A percentile compares a stretch with the other conserved stretches of the same genome.
phyloP scores from a whole-genome alignment of 64 coral and sea anemone species.

The Actinia tenebrosa region DNA sequence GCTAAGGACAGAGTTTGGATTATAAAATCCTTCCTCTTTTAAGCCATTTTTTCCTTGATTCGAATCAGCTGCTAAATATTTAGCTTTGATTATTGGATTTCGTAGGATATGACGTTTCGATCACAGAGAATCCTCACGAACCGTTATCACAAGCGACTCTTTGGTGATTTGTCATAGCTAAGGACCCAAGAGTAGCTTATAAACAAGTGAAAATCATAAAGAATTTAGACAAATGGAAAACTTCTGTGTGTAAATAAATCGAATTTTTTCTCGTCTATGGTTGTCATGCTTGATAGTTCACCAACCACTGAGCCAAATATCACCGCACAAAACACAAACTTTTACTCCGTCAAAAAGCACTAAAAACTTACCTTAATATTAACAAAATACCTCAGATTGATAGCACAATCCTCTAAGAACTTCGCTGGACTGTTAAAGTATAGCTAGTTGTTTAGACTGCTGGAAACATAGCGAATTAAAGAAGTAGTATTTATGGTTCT shows the following conservation, averaged over 20 bases:
- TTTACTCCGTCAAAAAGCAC: not conserved
- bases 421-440: not conserved
- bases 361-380: slow-evolving; percentile 10
- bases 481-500: not conserved
- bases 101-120: not conserved
- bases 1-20: not conserved
- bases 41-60: not conserved
- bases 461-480: slow-evolving; percentile 1
- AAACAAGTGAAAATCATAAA: not conserved
- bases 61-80: slow-evolving; percentile 15
- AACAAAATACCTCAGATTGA: not conserved
- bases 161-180: not conserved
- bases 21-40: not conserved
- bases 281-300: slow-evolving; percentile 22
- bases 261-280: not conserved
- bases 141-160: not conserved
- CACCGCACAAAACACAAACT: not conserved
- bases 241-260: not conserved
- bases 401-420: not conserved
- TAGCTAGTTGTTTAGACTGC: not conserved
- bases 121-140: not conserved
- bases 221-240: not conserved
- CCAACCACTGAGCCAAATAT: not conserved
- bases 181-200: not conserved
- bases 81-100: slow-evolving; percentile 4